Evolutionary conservation across 2,888 invertebrate genomes (phyloP), one percentile per base, ranked within the genome.

Genomic region (Acrocera orbiculus): DNA sequence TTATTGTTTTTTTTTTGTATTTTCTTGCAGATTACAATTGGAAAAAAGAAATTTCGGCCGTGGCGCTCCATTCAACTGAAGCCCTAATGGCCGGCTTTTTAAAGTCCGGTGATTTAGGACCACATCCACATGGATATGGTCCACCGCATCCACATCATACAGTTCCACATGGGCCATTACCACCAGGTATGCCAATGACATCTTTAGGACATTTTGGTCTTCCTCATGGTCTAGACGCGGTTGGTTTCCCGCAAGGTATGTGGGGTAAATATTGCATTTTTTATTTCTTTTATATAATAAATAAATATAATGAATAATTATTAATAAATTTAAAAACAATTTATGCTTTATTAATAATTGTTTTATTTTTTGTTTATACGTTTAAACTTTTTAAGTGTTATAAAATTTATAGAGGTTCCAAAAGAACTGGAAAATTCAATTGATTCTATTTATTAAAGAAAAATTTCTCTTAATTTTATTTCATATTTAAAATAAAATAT

Each of bases 221-320:
- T 48, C 58, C 60, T 44, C 61, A 61, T 46, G 59, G 61, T 44
- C 49, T 61, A 45, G 61, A 61, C 48, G 58, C 59, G 44, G 61
- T 61, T 50, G 61, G 61, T 53, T 61, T 60, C 48, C 55, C 60
- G 52, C 61, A 61, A 60, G 60, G 61, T 60, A 60, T 61, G 60
- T 61, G 61, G 61, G 61, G 61, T 61, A 61, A 61, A 57, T 61
- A 61, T 58, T 23, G 11, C 23, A 23, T n/a, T 23, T 23, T 19
- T 19, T 19, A 6, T 8, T 19, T 19, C 8, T 8, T 19, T 19
- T 19, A 19, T 19, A 6, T n/a, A n/a, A n/a, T n/a, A n/a, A n/a
- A n/a, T n/a, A n/a, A n/a, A n/a, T n/a, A n/a, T n/a, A n/a, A n/a
- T n/a, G n/a, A n/a, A n/a, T n/a, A n/a, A n/a, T n/a, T n/a, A n/a